These are phyloP conservation scores for Gambusia yucatana DNA, from an alignment of 2,797 vertebrate species.

Conservation along the genomic window DNA sequence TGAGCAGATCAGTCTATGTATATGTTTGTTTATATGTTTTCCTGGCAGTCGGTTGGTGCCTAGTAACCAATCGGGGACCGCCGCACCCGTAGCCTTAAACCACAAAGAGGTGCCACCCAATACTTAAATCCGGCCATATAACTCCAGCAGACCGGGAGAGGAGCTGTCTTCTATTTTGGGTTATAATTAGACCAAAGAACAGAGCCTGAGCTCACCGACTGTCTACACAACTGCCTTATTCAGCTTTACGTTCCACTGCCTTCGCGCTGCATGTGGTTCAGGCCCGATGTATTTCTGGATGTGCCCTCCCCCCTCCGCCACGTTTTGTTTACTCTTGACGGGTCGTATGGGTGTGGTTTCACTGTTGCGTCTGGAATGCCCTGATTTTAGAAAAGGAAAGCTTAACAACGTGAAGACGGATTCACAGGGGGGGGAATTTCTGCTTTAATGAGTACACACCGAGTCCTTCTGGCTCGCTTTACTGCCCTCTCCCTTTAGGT, in stretches of 20 bases:
- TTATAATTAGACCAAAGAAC: constrained; percentile 76
- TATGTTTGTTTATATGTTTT: constrained; percentile 25
- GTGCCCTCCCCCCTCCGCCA: constrained; percentile 44
- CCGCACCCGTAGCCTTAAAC: constrained; percentile 41
- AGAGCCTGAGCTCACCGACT: constrained; percentile 55
- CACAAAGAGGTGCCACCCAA: constrained; percentile 72
- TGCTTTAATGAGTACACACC: constrained; percentile 5
- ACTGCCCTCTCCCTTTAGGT: neutral
- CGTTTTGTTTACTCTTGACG: constrained; percentile 45
- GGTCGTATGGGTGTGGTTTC: constrained; percentile 48
- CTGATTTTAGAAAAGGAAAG: constrained; percentile 23
- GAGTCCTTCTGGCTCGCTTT: neutral
- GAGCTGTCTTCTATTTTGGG: constrained; percentile 52
- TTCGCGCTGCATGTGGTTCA: constrained; percentile 45
- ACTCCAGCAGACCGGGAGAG: constrained; percentile 54
- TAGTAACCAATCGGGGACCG: constrained; percentile 52
- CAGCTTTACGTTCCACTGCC: constrained; percentile 51
- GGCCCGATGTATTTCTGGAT: constrained; percentile 38
- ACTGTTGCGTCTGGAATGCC: constrained; percentile 34
- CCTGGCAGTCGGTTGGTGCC: constrained; percentile 31
- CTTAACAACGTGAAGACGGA: neutral
- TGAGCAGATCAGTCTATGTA: constrained; percentile 13
- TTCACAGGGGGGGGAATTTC: constrained; percentile 12
- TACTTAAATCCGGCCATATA: constrained; percentile 64
- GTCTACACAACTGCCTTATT: constrained; percentile 50